Percentiles rank a stretch among this genome's conserved stretches.
These are phyloP conservation scores for Anolis apletophallus DNA, from an alignment of 2,797 vertebrate genomes.

Conservation along the genomic window DNA sequence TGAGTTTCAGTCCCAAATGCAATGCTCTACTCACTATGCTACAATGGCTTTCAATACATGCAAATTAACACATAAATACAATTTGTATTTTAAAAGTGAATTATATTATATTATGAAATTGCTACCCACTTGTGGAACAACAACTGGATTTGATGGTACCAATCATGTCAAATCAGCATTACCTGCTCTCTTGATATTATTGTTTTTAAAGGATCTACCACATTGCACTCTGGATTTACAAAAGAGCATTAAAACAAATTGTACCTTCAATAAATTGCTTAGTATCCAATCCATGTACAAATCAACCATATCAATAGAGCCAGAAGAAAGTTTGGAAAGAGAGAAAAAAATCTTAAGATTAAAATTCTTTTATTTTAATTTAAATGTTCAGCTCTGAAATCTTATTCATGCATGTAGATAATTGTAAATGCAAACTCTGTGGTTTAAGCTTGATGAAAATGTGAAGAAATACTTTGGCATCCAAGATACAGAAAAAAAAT, in stretches of 20 bases:
- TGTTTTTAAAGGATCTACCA: neutral
- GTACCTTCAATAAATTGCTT: neutral
- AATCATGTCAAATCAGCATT: no score
- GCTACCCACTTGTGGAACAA: no score
- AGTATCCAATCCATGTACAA: neutral
- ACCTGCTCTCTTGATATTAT: neutral
- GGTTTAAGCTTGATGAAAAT: neutral
- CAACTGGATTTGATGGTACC: no score
- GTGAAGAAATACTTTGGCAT: neutral
- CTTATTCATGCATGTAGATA: neutral
- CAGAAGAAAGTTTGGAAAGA: neutral
- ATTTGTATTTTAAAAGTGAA: neutral
- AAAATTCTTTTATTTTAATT: neutral
- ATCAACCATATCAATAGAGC: neutral
- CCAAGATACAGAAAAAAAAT: constrained; percentile 5
- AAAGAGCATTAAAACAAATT: neutral
- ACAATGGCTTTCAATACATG: neutral
- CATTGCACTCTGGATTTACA: neutral
- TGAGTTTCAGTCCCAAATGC: no score
- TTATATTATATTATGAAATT: no score
- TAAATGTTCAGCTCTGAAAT: neutral
- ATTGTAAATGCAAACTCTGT: neutral
- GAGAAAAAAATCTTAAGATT: neutral
- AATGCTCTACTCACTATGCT: neutral
- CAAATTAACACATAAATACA: neutral